A percentile compares a stretch with the other conserved stretches of the same genome.
These are phyloP conservation scores for Labeo catla DNA, from an alignment of 2,113 vertebrate genomes.

Conservation along the genomic window DNA sequence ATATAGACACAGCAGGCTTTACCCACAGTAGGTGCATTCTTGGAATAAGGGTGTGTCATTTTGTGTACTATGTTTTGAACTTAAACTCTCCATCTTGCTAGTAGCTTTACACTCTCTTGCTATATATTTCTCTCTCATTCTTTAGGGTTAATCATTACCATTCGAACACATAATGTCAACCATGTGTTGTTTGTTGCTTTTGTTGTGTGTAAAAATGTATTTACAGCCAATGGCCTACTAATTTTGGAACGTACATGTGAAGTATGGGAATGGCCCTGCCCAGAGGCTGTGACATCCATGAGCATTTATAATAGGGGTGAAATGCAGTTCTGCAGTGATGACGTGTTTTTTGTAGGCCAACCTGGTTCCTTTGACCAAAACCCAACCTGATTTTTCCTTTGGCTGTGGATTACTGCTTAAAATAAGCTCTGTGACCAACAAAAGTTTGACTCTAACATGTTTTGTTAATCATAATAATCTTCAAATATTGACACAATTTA, in stretches of 20 bases:
- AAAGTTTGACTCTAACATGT: neutral
- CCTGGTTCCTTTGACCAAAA: neutral
- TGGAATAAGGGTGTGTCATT: constrained; percentile 9
- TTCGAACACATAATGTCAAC: neutral
- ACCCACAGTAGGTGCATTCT: neutral
- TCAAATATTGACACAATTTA: neutral
- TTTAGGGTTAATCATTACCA: neutral
- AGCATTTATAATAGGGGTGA: neutral
- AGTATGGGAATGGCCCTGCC: neutral
- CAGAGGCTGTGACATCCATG: neutral
- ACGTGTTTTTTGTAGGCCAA: neutral
- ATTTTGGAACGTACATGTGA: neutral
- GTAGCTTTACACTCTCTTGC: neutral
- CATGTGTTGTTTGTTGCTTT: neutral
- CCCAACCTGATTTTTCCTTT: neutral
- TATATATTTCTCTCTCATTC: neutral
- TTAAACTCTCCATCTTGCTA: neutral
- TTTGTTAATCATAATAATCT: neutral
- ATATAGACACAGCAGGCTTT: neutral
- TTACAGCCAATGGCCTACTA: neutral
- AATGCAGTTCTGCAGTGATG: neutral
- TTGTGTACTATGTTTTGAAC: neutral
- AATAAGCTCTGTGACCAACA: neutral
- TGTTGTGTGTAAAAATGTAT: neutral
- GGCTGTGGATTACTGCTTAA: neutral